These are phyloP conservation scores for Trichogramma pretiosum DNA, from an alignment of 1,140 invertebrate genomes.

Conservation along the genomic window DNA sequence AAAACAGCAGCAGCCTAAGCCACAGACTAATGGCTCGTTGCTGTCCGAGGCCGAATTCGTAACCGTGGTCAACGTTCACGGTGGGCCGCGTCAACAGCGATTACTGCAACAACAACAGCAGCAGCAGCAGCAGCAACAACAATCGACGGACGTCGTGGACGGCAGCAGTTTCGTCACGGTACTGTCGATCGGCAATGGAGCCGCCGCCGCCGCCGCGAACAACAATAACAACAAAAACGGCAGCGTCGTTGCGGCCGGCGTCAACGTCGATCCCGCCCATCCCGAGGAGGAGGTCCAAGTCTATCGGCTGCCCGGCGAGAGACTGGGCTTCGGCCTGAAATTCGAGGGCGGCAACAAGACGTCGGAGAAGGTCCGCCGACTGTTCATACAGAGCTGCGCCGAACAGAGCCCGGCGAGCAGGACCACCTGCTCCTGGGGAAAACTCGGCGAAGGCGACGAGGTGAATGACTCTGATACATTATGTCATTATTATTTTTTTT, in stretches of 20 bases:
- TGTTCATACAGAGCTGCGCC: slow-evolving; percentile 84
- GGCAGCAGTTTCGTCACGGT: slow-evolving; percentile 43
- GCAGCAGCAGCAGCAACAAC: background rate
- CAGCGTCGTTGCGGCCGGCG: slow-evolving; percentile 23
- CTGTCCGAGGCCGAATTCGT: slow-evolving; percentile 47
- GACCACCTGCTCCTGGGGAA: slow-evolving; percentile 69
- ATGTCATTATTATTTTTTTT: background rate
- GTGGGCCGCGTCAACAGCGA: slow-evolving; percentile 42
- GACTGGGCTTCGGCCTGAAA: slow-evolving; percentile 81
- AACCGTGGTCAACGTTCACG: slow-evolving; percentile 55
- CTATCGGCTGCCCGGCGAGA: slow-evolving; percentile 76
- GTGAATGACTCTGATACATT: slow-evolving; percentile 17
- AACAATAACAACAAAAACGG: slow-evolving; percentile 30
- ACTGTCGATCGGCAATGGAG: slow-evolving; percentile 40
- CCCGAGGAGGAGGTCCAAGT: slow-evolving; percentile 66
- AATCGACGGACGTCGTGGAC: background rate
- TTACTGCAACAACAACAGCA: background rate
- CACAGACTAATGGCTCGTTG: background rate
- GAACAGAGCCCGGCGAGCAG: slow-evolving; percentile 77
- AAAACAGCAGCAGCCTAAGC: background rate
- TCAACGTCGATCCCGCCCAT: slow-evolving; percentile 27
- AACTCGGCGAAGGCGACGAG: slow-evolving; percentile 74
- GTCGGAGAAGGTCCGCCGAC: slow-evolving; percentile 58
- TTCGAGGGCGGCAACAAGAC: slow-evolving; percentile 82
- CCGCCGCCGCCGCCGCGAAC: too few relatives aligned